Conservation (phyloP, 2,888 invertebrate genomes). For the Chloromyia formosa region DNA sequence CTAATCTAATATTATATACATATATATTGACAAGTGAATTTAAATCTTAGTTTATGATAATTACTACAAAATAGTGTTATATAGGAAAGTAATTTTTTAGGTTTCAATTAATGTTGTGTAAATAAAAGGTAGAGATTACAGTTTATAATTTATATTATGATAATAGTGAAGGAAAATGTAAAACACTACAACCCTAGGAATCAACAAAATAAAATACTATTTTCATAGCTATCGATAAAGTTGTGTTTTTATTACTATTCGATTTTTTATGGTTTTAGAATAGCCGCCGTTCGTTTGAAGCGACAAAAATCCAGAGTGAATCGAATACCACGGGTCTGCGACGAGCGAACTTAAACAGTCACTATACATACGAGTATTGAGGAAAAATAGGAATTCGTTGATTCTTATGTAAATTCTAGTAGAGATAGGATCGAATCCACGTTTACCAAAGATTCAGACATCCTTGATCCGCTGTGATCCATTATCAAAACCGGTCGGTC, state of each 20-base stretch:
- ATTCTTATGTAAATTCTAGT: no score
- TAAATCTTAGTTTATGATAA: constrained; percentile 15
- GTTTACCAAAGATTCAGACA: no score
- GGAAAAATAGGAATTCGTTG: no score
- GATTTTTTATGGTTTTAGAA: not conserved
- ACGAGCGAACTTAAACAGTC: no score
- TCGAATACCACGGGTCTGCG: no score
- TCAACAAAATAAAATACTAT: constrained; percentile 26
- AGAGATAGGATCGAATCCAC: no score
- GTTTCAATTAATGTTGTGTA: constrained; percentile 25
- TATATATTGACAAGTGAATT: constrained; percentile 42
- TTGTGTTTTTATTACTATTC: no score
- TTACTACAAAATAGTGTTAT: constrained; percentile 1
- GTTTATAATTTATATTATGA: constrained; percentile 19
- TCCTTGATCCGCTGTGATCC: no score
- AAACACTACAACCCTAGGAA: not conserved
- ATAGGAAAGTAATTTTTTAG: constrained; percentile 4
- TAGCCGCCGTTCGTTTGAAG: no score
- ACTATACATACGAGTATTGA: no score
- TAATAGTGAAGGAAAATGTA: not conserved
- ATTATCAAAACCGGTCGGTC: no score
- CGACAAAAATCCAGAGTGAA: no score
- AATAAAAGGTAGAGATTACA: not conserved
- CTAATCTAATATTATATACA: constrained; percentile 6
- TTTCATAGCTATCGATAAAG: constrained; percentile 13